phyloP scores from a whole-genome alignment of 2,113 vertebrate species.

The Chamaetylas fuelleborni region DNA sequence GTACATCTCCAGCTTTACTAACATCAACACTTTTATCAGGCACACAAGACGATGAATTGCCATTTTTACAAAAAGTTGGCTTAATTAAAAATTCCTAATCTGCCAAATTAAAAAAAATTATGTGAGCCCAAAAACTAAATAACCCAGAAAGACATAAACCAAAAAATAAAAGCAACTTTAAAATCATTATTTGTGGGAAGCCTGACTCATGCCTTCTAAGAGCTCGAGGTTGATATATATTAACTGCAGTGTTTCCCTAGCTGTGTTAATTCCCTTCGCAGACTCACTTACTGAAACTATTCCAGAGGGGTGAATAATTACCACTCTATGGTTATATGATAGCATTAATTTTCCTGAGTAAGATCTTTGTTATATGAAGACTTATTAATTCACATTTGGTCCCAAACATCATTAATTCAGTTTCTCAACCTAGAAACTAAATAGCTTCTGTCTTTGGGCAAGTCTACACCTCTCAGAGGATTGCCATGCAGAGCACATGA shows the following conservation, averaged over 20 bases:
- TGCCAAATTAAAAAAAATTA: not conserved
- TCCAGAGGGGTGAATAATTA: constrained; percentile 32
- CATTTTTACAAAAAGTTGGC: not conserved
- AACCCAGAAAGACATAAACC: not conserved
- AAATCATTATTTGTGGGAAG: not conserved
- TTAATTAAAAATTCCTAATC: not conserved
- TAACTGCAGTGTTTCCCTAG: not conserved
- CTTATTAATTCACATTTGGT: not conserved
- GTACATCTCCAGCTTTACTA: not conserved
- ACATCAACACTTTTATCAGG: not conserved
- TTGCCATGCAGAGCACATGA: not conserved
- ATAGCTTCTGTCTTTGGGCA: constrained; percentile 19
- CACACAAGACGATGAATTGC: not conserved
- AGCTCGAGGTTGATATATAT: not conserved
- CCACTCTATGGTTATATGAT: not conserved
- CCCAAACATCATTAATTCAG: constrained; percentile 39
- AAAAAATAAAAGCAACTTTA: not conserved
- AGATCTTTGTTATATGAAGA: not conserved
- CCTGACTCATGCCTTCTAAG: not conserved
- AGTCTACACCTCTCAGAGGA: not conserved
- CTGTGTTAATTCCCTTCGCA: constrained; percentile 9
- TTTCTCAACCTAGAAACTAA: constrained; percentile 34
- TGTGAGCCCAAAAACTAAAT: not conserved
- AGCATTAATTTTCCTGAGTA: constrained; percentile 22
- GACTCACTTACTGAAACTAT: not conserved